Evolutionary conservation across 2,797 vertebrate genomes (phyloP).

Genomic region (Pangasius mekongensis): DNA sequence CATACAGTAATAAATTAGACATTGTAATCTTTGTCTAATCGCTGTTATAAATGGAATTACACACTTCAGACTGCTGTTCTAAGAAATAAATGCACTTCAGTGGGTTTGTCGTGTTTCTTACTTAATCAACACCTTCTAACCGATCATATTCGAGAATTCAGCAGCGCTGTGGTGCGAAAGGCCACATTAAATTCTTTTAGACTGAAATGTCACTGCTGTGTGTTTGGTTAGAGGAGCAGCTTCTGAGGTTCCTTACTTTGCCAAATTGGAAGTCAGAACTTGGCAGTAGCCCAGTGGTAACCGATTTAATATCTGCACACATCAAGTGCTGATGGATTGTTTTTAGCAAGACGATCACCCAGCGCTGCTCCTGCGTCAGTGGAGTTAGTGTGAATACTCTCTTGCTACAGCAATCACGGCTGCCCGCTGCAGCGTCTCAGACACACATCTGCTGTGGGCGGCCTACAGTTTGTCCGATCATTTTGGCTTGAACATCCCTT

Average conservation of each 20-base stretch:
- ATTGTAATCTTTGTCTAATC: not conserved
- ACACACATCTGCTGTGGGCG: constrained; percentile 47
- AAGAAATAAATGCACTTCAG: not conserved
- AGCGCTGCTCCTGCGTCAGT: constrained; percentile 53
- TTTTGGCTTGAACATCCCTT: not conserved
- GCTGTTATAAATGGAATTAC: not conserved
- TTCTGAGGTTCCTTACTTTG: not conserved
- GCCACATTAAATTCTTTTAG: not conserved
- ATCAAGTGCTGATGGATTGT: not conserved
- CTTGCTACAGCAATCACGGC: constrained; percentile 56
- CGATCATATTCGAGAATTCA: not conserved
- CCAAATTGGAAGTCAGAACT: not conserved
- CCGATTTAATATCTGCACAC: not conserved
- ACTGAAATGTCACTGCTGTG: not conserved
- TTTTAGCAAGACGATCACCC: constrained; percentile 61
- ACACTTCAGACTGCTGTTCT: not conserved
- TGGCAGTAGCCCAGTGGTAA: not conserved
- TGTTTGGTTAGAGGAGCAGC: not conserved
- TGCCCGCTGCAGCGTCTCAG: constrained; percentile 41
- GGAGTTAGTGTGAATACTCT: constrained; percentile 49
- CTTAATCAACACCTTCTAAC: not conserved
- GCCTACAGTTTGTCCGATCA: constrained; percentile 35
- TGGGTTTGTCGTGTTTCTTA: not conserved
- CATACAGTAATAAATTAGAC: not conserved
- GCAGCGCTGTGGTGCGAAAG: not conserved